Evolutionary conservation across 2,888 invertebrate species (phyloP), one percentile per base, ranked within the genome.

Genomic region (Hirtodrosophila trivittata): DNA sequence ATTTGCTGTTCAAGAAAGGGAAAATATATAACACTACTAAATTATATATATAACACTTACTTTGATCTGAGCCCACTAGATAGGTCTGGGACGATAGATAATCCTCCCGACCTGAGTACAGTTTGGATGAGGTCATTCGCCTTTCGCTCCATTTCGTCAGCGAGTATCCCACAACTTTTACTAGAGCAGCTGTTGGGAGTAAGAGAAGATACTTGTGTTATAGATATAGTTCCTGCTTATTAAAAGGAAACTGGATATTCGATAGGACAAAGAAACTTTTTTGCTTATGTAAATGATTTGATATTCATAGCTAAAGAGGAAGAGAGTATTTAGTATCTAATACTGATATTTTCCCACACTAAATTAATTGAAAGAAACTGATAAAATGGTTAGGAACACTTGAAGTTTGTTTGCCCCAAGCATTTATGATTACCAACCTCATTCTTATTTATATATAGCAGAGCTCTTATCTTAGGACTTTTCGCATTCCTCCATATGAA

Each of bases 11-110:
- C n/a, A n/a, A n/a, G n/a, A n/a, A 4, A 9, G 8, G n/a, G 1
- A 6, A 42, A 21, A 46, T 42, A 39, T 6, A 21, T 28, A 10
- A 25, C 3, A 25, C 6, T 7, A 50, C 28, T 32, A 43, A 9
- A 13, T n/a, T n/a, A n/a, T n/a, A n/a, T n/a, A n/a, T n/a, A n/a
- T n/a, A n/a, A n/a, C n/a, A n/a, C 74, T 77, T 64, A 92, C 93
- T 92, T 73, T 87, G 86, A 71, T 91, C 89, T 0, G 91, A 90
- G 1, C 93, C 93, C 47, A 92, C 69, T 4, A 93, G 74, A 67
- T 90, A 92, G 2, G 88, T 87, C 59, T 90, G 91, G 0, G 85
- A 76, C 9, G 91, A 89, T 18, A 93, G 77, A 80, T 93, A 93
- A 37, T 89, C 90, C 38, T 89, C 90, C 2, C 71, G 80, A 3